Evolutionary conservation across 2,888 invertebrate species (phyloP), one percentile per base, ranked within the genome.

Genomic region (Tiliacea aurago): DNA sequence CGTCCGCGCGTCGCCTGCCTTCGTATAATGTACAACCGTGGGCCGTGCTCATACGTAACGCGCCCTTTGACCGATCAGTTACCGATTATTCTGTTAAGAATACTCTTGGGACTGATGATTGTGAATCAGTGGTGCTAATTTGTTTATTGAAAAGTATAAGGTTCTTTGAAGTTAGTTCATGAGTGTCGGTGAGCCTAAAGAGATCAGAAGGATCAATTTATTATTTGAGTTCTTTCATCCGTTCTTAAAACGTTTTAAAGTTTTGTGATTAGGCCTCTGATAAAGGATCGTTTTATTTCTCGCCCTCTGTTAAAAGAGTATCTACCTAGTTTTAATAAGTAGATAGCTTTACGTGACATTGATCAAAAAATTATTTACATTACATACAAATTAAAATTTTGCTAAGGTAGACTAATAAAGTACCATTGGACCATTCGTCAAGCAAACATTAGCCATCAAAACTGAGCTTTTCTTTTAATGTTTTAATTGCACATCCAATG

Each of bases 1-100:
- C 92, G 90, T 85, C 53, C 75, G 66, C 71, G 82, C 89, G 83
- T 87, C 90, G 85, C 81, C 87, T 89, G 88, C 85, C 85, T 85
- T 76, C 74, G 78, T 79, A 79, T 84, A 76, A 80, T 83, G 76
- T 79, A 76, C 58, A 76, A 43, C 51, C 61, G 63, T 72, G 71
- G 67, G 68, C 63, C 63, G 71, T 53, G 70, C 67, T 79, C 83
- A 84, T 71, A 80, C 43, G 49, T 45, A 65, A 64, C 78, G 59
- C 49, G 45, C 64, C 45, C 59, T 80, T 71, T 75, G 74, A 71
- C 61, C 65, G 59, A 62, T 56, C 51, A 43, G 43, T 9, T 66
- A 45, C 20, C 43, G 33, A 62, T 70, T 67, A 77, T 81, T 58
- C 28, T 53, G 43, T 65, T 64, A 23, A n/a, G 18, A 28, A 41